Conservation (phyloP, 1,140 invertebrate genomes). For the Neodiprion fabricii region DNA sequence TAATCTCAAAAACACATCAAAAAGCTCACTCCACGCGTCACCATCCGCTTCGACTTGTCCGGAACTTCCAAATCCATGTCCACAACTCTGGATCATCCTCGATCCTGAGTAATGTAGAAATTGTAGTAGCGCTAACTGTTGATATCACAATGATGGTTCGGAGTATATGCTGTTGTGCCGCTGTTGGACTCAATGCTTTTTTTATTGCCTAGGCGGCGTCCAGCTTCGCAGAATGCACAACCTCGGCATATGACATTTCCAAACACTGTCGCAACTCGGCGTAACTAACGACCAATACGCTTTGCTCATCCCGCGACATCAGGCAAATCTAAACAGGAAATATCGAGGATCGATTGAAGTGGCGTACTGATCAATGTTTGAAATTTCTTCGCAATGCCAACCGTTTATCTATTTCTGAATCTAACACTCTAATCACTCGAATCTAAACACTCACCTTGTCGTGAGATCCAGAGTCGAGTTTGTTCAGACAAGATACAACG, state of each 20-base stretch:
- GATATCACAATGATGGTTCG: constrained; percentile 59
- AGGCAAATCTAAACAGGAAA: constrained; percentile 80
- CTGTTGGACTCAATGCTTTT: constrained; percentile 11
- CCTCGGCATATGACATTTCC: constrained; percentile 89
- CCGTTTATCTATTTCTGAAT: neutral
- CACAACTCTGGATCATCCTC: neutral
- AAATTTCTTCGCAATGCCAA: constrained; percentile 1
- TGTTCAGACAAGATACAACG: constrained; percentile 92
- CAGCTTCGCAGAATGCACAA: constrained; percentile 69
- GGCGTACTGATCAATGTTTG: neutral
- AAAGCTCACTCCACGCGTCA: constrained; percentile 28
- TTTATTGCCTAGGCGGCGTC: constrained; percentile 45
- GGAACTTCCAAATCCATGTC: neutral
- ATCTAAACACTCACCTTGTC: constrained; percentile 73
- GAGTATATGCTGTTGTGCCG: constrained; percentile 25
- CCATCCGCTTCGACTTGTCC: constrained; percentile 25
- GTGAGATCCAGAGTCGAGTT: constrained; percentile 86
- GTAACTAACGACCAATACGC: constrained; percentile 93
- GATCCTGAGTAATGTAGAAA: constrained; percentile 32
- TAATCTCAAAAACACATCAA: constrained; percentile 28
- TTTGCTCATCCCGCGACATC: constrained; percentile 95
- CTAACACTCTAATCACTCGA: constrained; percentile 29
- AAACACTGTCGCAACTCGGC: constrained; percentile 94
- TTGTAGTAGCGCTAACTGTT: constrained; percentile 55
- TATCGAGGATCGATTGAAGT: neutral